These are phyloP conservation scores for Pachypsylla venusta DNA, from an alignment of 1,140 invertebrate genomes.

Conservation along the genomic window DNA sequence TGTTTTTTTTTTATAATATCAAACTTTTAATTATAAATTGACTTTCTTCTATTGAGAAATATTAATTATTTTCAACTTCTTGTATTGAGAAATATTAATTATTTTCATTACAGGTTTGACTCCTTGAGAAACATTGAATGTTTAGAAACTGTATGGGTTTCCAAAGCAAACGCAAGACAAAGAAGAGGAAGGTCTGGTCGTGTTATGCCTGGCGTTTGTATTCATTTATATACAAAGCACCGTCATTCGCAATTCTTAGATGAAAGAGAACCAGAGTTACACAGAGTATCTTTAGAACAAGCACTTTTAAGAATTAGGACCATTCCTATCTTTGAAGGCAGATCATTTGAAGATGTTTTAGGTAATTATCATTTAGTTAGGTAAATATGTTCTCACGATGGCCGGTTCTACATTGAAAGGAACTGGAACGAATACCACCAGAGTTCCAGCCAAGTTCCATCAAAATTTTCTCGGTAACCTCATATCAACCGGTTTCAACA, in stretches of 20 bases:
- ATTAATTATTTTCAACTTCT: too few species aligned
- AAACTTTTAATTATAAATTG: too few species aligned
- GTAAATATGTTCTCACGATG: too few species aligned
- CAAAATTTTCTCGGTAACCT: too few species aligned
- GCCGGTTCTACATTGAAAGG: neutral
- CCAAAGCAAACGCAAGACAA: slow-evolving; percentile 61
- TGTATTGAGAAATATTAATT: too few species aligned
- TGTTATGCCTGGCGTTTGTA: slow-evolving; percentile 67
- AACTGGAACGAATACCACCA: neutral
- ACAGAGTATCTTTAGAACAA: slow-evolving; percentile 70
- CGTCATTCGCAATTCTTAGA: slow-evolving; percentile 43
- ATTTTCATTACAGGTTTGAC: slow-evolving; percentile 42
- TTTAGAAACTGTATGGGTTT: slow-evolving; percentile 62
- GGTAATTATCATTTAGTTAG: slow-evolving; percentile 30
- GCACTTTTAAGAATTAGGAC: slow-evolving; percentile 78
- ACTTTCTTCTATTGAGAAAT: too few species aligned
- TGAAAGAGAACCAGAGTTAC: slow-evolving; percentile 69
- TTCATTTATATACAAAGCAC: slow-evolving; percentile 62
- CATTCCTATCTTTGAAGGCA: slow-evolving; percentile 46
- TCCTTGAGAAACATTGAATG: slow-evolving; percentile 72
- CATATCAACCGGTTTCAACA: neutral
- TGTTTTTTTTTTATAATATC: too few species aligned
- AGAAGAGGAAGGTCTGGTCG: slow-evolving; percentile 74
- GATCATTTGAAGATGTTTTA: slow-evolving; percentile 49
- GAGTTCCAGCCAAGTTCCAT: too few species aligned